Evolutionary conservation across 2,113 vertebrate genomes (phyloP).

Genomic region (Opisthocomus hoazin): DNA sequence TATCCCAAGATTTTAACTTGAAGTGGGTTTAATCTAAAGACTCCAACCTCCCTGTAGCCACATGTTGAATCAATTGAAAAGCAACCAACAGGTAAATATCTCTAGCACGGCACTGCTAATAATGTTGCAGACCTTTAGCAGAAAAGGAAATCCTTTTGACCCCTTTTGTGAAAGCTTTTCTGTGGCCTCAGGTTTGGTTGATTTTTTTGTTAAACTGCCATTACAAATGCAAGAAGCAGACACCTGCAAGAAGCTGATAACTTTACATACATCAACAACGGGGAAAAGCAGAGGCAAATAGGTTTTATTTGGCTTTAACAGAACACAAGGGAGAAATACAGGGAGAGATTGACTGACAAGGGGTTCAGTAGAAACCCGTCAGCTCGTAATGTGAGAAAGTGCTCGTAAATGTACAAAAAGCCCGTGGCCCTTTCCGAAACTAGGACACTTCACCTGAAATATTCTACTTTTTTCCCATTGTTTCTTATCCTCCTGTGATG

Average conservation of each 20-base stretch:
- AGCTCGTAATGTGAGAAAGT: constrained; percentile 56
- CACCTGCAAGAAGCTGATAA: constrained; percentile 53
- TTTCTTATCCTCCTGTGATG: constrained; percentile 28
- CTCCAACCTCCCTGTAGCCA: constrained; percentile 2
- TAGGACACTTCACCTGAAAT: constrained; percentile 17
- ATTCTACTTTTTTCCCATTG: neutral
- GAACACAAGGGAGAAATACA: constrained; percentile 36
- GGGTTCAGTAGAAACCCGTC: constrained; percentile 1
- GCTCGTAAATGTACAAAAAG: constrained; percentile 45
- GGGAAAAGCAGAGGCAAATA: constrained; percentile 41
- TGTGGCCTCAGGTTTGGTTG: constrained; percentile 5
- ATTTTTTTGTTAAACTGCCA: neutral
- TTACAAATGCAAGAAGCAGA: constrained; percentile 47
- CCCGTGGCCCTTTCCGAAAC: neutral
- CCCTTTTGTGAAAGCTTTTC: constrained; percentile 40
- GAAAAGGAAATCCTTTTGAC: constrained; percentile 58
- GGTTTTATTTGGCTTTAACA: constrained; percentile 44
- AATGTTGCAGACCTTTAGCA: constrained; percentile 39
- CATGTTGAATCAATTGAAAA: constrained; percentile 65
- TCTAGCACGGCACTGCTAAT: constrained; percentile 48
- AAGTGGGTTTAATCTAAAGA: constrained; percentile 19
- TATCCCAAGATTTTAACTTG: neutral
- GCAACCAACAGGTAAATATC: constrained; percentile 66
- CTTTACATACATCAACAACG: constrained; percentile 26
- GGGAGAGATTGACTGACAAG: constrained; percentile 7